Evolutionary conservation across 2,797 vertebrate species (phyloP), one percentile per base, ranked within the genome.

Genomic region (Brotula barbata): DNA sequence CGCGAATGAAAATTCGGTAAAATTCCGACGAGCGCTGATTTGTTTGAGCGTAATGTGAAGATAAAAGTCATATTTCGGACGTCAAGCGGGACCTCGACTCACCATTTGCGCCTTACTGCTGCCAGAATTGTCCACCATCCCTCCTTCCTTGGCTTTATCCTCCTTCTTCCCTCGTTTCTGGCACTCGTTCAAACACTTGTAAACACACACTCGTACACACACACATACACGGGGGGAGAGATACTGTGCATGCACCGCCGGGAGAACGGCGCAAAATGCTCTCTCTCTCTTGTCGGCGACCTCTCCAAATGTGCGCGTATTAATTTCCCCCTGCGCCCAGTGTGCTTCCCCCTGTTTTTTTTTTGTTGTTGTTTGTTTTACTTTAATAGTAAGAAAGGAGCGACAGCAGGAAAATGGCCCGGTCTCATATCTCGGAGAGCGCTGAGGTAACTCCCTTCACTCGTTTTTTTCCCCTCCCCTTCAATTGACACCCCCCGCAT

Each of bases 41-140:
- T 50, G n/a, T n/a, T 25, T 36, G 16, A 43, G 14, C 34, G 5
- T 21, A 17, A 25, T 0, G 44, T 7, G 22, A 7, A 44, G 19
- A 28, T 28, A 28, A 28, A 28, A 28, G 4, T 28, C 25, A 28
- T 28, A 28, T 28, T 28, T 28, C 25, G 54, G 17, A 42, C 50
- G 37, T 65, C 46, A 64, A 45, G 28, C 40, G 28, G 57, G 11
- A 49, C 16, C 45, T 64, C 45, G 50, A 88, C 91, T 93, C 89
- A 93, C 92, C 91, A 91, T 93, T 73, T 92, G 91, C 47, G 90
- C 87, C 86, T 91, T 92, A 75, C 89, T 89, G 51, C 88, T 87
- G 84, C 88, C 82, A 71, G 91, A 91, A 65, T 93, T 93, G 77
- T 93, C 92, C 87, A 92, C 90, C 91, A 92, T 93, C 88, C 91